Conservation (phyloP, 2,797 vertebrate genomes). For the Chaunax sp. region DNA sequence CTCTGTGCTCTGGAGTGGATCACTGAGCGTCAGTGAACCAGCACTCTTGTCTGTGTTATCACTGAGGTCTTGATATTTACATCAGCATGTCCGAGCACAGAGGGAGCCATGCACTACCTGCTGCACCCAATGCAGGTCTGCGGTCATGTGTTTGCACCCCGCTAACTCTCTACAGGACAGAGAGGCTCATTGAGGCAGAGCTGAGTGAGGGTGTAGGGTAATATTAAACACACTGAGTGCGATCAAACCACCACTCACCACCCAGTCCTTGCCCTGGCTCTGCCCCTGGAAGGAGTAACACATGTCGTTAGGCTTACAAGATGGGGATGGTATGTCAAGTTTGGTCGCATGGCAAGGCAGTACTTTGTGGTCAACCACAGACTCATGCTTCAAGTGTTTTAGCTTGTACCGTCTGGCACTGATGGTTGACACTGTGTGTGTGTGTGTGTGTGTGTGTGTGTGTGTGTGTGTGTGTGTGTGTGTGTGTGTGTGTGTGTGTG, state of each 20-base stretch:
- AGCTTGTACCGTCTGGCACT: slow-evolving; percentile 41
- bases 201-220: slow-evolving; percentile 35
- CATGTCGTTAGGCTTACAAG: slow-evolving; percentile 44
- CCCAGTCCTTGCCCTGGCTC: slow-evolving; percentile 23
- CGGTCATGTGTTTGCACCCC: slow-evolving; percentile 29
- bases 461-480: not conserved
- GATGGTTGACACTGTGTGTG: slow-evolving; percentile 24
- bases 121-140: slow-evolving; percentile 26
- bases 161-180: slow-evolving; percentile 48
- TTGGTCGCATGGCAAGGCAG: slow-evolving; percentile 49
- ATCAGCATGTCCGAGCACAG: slow-evolving; percentile 31
- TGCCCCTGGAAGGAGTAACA: slow-evolving; percentile 44
- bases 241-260: slow-evolving; percentile 44
- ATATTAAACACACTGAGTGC: slow-evolving; percentile 43
- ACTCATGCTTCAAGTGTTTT: slow-evolving; percentile 49
- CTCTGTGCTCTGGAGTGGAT: slow-evolving; percentile 43
- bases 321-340: slow-evolving; percentile 56
- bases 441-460: slow-evolving; percentile 13
- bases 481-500: slow-evolving; percentile 16
- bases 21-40: slow-evolving; percentile 23
- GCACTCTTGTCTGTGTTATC: slow-evolving; percentile 43
- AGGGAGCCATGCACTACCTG: slow-evolving; percentile 6
- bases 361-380: slow-evolving; percentile 71
- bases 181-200: slow-evolving; percentile 53
- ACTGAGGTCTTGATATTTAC: slow-evolving; percentile 33